Percentiles rank a stretch among this genome's conserved stretches.
Evolutionary conservation across 2,888 invertebrate species (phyloP).

Genomic region (Drosophila anomalata): DNA sequence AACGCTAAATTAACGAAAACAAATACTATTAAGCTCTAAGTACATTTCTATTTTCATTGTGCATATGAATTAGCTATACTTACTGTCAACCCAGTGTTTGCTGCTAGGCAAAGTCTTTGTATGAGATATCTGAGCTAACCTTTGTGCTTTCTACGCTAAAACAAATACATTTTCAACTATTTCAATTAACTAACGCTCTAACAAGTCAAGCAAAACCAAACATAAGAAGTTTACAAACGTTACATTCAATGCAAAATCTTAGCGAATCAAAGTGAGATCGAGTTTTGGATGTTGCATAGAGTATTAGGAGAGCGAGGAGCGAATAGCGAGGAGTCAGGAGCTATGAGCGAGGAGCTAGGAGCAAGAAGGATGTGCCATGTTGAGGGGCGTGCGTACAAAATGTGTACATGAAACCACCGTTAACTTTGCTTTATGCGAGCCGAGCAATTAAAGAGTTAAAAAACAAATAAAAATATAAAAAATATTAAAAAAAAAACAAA

Average conservation of each 20-base stretch:
- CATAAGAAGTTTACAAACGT: constrained; percentile 20
- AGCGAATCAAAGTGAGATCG: constrained; percentile 14
- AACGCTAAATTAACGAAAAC: constrained; percentile 23
- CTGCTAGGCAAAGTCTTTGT: constrained; percentile 41
- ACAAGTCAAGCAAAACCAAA: constrained; percentile 15
- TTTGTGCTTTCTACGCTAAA: constrained; percentile 43
- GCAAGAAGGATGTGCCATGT: constrained; percentile 15
- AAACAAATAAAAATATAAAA: constrained; percentile 6
- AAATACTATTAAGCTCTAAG: constrained; percentile 39
- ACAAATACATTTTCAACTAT: constrained; percentile 33
- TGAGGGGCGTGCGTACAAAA: constrained; percentile 41
- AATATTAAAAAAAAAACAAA: neutral
- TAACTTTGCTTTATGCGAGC: constrained; percentile 48
- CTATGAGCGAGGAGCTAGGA: neutral
- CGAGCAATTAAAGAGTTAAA: constrained; percentile 44
- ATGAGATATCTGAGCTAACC: constrained; percentile 38
- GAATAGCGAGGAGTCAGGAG: neutral
- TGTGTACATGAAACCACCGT: constrained; percentile 50
- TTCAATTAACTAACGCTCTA: constrained; percentile 34
- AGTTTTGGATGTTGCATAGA: constrained; percentile 22
- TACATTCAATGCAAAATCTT: constrained; percentile 21
- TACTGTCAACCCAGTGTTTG: constrained; percentile 37
- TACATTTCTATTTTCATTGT: constrained; percentile 45
- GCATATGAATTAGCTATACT: constrained; percentile 42
- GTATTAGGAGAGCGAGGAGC: constrained; percentile 5